A percentile compares a stretch with the other conserved stretches of the same genome.
Conservation (phyloP, 2,888 invertebrate genomes). For the Minunthozetes semirufus region DNA sequence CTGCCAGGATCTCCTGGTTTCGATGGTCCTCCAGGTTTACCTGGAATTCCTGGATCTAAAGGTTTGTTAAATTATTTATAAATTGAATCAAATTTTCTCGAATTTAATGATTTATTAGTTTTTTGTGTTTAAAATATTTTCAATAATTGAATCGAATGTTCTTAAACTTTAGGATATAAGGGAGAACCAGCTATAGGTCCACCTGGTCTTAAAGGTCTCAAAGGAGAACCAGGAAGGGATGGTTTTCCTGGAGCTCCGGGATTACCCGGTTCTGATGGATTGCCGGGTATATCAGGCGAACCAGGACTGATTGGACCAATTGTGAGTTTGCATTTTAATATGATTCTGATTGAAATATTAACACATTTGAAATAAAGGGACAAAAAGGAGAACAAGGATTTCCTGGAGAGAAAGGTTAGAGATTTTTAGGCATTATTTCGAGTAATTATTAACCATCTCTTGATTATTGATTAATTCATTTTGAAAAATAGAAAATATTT, state of each 20-base stretch:
- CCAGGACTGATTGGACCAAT: neutral
- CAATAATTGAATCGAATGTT: neutral
- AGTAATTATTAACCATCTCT: no score
- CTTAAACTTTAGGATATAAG: conserved; percentile 39
- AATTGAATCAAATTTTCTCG: neutral
- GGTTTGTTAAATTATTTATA: neutral
- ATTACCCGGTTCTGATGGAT: conserved; percentile 28
- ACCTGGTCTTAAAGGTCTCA: conserved; percentile 53
- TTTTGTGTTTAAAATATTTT: no score
- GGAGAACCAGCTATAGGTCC: conserved; percentile 39
- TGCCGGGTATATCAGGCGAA: conserved; percentile 8
- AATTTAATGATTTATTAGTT: conserved; percentile 39
- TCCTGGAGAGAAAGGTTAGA: neutral
- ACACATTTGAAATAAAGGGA: neutral
- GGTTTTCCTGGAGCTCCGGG: conserved; percentile 32
- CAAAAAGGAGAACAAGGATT: conserved; percentile 10
- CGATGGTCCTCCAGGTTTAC: conserved; percentile 44
- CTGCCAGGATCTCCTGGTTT: conserved; percentile 60
- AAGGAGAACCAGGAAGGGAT: conserved; percentile 56
- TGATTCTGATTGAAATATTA: neutral
- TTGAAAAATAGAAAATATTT: neutral
- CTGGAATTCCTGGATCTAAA: conserved; percentile 21
- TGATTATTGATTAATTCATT: neutral
- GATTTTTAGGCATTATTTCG: no score
- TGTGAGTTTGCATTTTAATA: neutral